Evolutionary conservation across 2,113 vertebrate genomes (phyloP), one percentile per base, ranked within the genome.

Genomic region (Nansenia antarctica): DNA sequence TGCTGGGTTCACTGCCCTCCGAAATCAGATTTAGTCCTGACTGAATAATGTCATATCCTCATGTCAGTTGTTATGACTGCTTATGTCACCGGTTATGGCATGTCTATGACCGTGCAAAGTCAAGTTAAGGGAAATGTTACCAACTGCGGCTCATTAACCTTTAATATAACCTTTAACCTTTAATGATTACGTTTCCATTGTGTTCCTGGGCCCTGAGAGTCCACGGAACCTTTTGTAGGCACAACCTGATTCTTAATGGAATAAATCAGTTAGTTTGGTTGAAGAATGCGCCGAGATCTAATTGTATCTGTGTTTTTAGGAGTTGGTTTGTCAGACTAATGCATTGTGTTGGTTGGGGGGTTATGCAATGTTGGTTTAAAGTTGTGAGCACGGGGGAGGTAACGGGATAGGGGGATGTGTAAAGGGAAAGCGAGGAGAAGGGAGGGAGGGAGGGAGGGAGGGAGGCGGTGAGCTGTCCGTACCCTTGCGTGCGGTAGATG

Each of bases 401-500:
- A 24, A 60, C n/a, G 3, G 18, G 32, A 60, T 32, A 3, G 5
- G 27, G 55, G 20, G 58, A 20, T 37, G 58, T 20, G 7, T 20
- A 35, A 20, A 34, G 20, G 22, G 30, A 20, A 35, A 18, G 55
- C 5, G 32, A 31, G 3, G 31, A 35, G 8, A 34, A 34, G n/a
- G 18, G 5, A n/a, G 9, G 31, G 58, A 60, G 18, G 4, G 30
- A 12, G 11, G 47, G n/a, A 7, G 20, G 54, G 5, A 15, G 14
- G 54, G 15, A 2, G 1, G 2, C 2, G 3, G 6, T 18, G 18
- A 42, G 62, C 47, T 68, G 18, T 1, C 0, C 35, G 18, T 22
- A 52, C 49, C 70, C 8, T 73, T 62, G 58, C 18, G 18, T 80
- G 74, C 49, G 12, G 11, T n/a, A 20, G 61, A 65, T 78, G 61